phyloP scores from a whole-genome alignment of 2,113 vertebrate genomes.

The Formicarius rufipectus region DNA sequence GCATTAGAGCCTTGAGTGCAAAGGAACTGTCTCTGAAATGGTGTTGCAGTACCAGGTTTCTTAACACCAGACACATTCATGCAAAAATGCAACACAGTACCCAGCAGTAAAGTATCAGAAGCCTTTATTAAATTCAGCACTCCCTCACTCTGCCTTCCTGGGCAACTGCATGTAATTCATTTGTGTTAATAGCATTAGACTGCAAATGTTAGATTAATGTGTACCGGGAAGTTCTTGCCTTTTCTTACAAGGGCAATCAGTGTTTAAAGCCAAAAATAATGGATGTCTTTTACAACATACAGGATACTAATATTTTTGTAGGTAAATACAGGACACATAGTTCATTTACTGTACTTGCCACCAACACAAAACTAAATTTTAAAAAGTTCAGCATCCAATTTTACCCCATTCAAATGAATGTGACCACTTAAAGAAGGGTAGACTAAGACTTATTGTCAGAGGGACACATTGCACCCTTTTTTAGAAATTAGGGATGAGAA shows the following conservation, averaged over 20 bases:
- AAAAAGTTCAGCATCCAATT: not conserved
- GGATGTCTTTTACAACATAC: not conserved
- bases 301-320: not conserved
- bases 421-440: not conserved
- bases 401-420: not conserved
- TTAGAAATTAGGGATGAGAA: not conserved
- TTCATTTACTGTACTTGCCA: not conserved
- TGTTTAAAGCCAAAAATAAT: not conserved
- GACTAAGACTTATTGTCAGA: not conserved
- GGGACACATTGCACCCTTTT: not conserved
- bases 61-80: not conserved
- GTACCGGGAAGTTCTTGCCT: not conserved
- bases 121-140: constrained; percentile 17
- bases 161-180: not conserved
- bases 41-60: not conserved
- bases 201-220: not conserved
- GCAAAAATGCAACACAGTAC: not conserved
- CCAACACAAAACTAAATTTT: not conserved
- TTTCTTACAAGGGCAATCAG: not conserved
- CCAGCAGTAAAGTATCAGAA: not conserved
- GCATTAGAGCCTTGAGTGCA: not conserved
- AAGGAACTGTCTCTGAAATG: not conserved
- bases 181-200: not conserved
- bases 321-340: not conserved
- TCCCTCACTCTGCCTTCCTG: not conserved